Percentiles rank a stretch among this genome's conserved stretches.
These are phyloP conservation scores for Argya squamiceps DNA, from an alignment of 2,797 vertebrate genomes.

Conservation along the genomic window DNA sequence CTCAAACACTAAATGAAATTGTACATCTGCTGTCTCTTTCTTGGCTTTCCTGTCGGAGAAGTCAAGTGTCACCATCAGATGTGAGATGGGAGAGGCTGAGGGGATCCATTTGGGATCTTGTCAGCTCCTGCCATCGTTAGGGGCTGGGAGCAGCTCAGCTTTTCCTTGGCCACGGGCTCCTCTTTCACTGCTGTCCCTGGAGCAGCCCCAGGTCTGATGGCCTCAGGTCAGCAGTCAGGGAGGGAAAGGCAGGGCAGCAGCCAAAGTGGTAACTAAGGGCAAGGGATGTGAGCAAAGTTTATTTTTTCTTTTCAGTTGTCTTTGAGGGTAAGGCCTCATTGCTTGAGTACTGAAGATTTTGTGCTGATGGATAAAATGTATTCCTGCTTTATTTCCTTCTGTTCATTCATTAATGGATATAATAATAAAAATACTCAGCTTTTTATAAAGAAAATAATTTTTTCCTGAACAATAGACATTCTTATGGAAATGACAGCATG, in stretches of 20 bases:
- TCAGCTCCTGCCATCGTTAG: neutral
- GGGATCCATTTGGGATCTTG: rapidly evolving
- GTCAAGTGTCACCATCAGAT: neutral
- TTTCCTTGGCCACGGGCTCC: neutral
- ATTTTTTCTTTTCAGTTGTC: neutral
- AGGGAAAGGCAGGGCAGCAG: neutral
- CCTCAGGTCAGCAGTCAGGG: rapidly evolving
- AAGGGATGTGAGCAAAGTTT: neutral
- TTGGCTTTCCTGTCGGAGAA: neutral
- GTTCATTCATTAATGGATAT: neutral
- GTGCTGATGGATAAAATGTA: neutral
- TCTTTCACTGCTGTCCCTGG: rapidly evolving
- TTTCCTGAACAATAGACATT: neutral
- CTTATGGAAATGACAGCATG: neutral
- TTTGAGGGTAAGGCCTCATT: neutral
- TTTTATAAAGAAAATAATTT: neutral
- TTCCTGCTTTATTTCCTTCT: neutral
- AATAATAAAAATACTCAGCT: neutral
- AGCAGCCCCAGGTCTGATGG: neutral
- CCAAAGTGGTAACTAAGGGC: neutral
- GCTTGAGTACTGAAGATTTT: neutral
- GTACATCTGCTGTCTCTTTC: neutral
- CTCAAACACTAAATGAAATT: neutral
- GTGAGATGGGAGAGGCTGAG: no score
- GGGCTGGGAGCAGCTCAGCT: neutral